phyloP scores from a whole-genome alignment of 2,113 vertebrate species.

The Hyperopisus bebe region DNA sequence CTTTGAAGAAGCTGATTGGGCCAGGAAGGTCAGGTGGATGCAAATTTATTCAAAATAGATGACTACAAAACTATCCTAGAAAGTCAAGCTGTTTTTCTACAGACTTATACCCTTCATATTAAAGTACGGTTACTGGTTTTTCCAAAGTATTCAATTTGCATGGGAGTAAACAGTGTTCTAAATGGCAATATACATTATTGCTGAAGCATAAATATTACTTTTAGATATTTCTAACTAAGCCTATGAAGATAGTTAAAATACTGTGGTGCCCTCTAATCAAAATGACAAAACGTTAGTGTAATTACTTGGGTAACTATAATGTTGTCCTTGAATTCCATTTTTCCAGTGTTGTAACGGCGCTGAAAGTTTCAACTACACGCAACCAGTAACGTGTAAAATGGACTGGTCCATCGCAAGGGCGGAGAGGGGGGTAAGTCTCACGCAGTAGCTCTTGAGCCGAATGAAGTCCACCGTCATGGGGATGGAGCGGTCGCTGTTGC shows the following conservation, averaged over 20 bases:
- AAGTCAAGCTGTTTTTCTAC: background rate
- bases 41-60: background rate
- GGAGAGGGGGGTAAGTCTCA: constrained; percentile 52
- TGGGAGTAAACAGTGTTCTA: background rate
- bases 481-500: constrained; percentile 94
- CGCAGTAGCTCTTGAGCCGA: constrained; percentile 95
- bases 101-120: background rate
- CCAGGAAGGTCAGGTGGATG: background rate
- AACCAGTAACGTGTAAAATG: background rate
- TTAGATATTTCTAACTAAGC: background rate
- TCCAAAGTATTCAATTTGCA: background rate
- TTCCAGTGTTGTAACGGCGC: background rate
- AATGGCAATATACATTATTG: background rate
- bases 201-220: background rate
- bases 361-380: background rate
- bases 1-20: background rate
- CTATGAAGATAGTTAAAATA: background rate
- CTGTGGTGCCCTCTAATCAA: background rate
- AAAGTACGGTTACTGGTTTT: background rate
- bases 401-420: background rate
- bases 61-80: background rate
- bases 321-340: background rate
- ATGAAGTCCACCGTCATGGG: constrained; percentile 99
- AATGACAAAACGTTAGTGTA: background rate
- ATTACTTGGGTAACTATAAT: background rate